Evolutionary conservation across 2,888 invertebrate species (phyloP).

Genomic region (Mesochorus sp.): DNA sequence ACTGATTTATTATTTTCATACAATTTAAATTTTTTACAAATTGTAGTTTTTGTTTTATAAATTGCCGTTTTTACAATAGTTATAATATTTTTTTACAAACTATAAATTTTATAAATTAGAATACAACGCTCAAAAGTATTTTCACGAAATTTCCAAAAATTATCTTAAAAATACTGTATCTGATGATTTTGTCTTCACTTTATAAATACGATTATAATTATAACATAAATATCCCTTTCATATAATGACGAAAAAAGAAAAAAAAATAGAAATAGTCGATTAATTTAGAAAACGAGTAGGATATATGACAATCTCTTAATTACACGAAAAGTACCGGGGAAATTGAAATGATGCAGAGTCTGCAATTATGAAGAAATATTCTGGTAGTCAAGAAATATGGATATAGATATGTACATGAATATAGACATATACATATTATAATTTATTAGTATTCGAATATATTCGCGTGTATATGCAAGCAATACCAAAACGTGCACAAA

Average conservation of each 20-base stretch:
- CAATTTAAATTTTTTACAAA: too few species aligned
- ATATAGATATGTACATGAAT: conserved; percentile 20
- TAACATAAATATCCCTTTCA: too few species aligned
- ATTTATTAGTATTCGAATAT: conserved; percentile 30
- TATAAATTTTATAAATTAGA: too few species aligned
- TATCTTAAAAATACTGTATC: too few species aligned
- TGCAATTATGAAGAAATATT: conserved; percentile 21
- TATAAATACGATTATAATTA: too few species aligned
- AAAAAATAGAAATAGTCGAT: not conserved
- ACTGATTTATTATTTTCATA: too few species aligned
- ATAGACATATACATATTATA: not conserved
- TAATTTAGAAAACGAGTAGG: not conserved
- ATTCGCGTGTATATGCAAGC: conserved; percentile 44
- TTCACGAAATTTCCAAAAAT: too few species aligned
- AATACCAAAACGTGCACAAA: conserved; percentile 44
- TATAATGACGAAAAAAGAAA: not conserved
- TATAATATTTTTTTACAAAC: too few species aligned
- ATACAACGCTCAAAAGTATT: too few species aligned
- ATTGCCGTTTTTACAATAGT: too few species aligned
- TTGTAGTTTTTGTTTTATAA: too few species aligned
- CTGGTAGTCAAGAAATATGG: conserved; percentile 2
- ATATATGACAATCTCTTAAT: conserved; percentile 19
- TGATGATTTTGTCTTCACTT: too few species aligned
- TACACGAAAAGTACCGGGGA: not conserved
- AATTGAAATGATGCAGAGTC: not conserved